These are phyloP conservation scores for Dryomyza anilis DNA, from an alignment of 2,888 invertebrate genomes.

Conservation along the genomic window DNA sequence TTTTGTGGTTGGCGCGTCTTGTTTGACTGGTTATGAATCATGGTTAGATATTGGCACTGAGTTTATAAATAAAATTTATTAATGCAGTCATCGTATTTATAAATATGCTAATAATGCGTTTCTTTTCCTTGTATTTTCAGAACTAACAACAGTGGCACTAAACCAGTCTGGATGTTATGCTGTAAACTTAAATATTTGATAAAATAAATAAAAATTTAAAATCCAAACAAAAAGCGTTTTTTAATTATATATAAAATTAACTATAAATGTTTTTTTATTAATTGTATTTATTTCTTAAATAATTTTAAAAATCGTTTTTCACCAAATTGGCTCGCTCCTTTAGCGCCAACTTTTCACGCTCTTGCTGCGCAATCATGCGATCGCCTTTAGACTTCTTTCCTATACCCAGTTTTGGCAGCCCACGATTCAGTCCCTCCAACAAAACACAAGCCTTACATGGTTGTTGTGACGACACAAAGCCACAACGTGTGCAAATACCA, in stretches of 20 bases:
- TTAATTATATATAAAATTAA: not conserved
- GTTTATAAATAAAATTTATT: too few species aligned
- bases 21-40: slow-evolving; percentile 49
- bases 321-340: slow-evolving; percentile 59
- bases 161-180: too few species aligned
- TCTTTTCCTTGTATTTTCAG: too few species aligned
- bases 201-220: not conserved
- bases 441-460: slow-evolving; percentile 97
- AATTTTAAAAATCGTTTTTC: slow-evolving; percentile 59
- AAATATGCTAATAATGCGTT: too few species aligned
- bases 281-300: too few species aligned
- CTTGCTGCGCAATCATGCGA: slow-evolving; percentile 67
- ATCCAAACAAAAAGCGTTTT: slow-evolving; percentile 1
- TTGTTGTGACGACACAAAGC: slow-evolving; percentile 89
- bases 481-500: slow-evolving; percentile 82
- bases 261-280: too few species aligned
- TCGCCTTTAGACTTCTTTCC: slow-evolving; percentile 85
- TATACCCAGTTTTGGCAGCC: slow-evolving; percentile 87
- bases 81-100: too few species aligned
- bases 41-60: slow-evolving; percentile 57
- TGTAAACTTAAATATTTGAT: too few species aligned
- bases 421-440: slow-evolving; percentile 93
- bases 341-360: slow-evolving; percentile 51
- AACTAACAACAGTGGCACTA: too few species aligned
- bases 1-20: slow-evolving; percentile 50